Conservation (phyloP, 1,140 invertebrate genomes). For the Drosophila pandora region DNA sequence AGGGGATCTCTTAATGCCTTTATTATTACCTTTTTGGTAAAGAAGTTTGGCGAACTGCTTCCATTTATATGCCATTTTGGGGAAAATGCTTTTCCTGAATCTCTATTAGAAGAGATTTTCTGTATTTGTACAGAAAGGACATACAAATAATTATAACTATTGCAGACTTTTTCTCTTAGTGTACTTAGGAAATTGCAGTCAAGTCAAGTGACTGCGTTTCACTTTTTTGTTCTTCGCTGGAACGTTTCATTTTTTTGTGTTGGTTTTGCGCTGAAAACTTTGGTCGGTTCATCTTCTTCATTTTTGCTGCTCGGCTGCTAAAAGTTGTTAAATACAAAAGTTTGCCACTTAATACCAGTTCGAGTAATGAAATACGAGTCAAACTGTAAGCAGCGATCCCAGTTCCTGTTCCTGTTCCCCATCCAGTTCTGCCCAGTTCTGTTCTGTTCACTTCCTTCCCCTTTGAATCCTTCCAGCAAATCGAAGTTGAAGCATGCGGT, state of each 20-base stretch:
- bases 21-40: not conserved
- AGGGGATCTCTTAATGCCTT: not conserved
- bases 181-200: conserved; percentile 56
- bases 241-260: conserved; percentile 16
- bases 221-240: conserved; percentile 47
- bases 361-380: conserved; percentile 81
- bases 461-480: conserved; percentile 52
- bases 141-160: not conserved
- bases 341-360: conserved; percentile 82
- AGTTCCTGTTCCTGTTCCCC: not conserved
- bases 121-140: too few relatives aligned
- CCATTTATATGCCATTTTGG: not conserved
- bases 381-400: conserved; percentile 41
- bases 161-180: conserved; percentile 2
- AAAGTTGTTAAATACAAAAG: conserved; percentile 82
- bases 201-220: conserved; percentile 74
- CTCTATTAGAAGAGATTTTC: too few relatives aligned
- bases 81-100: too few relatives aligned
- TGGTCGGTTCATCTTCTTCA: conserved; percentile 60
- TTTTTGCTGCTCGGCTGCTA: conserved; percentile 71
- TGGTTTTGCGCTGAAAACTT: conserved; percentile 55
- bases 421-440: not conserved
- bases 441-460: not conserved
- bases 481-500: conserved; percentile 81
- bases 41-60: too few relatives aligned